These are phyloP conservation scores for Anhinga anhinga DNA, from an alignment of 2,113 vertebrate genomes.

Conservation along the genomic window DNA sequence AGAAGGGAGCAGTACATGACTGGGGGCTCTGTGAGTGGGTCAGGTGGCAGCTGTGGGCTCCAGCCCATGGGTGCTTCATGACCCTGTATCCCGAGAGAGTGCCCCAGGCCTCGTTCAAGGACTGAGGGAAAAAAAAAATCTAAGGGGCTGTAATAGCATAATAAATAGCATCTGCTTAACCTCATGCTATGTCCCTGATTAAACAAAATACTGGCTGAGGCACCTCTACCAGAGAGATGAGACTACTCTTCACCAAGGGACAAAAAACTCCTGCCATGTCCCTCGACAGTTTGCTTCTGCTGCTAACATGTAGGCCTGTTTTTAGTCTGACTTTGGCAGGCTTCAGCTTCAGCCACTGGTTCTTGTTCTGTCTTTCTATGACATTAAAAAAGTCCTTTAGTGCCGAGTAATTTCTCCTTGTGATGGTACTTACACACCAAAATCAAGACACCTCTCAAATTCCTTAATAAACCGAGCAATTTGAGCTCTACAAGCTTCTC, in stretches of 20 bases:
- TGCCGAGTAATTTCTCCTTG: background rate
- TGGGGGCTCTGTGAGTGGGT: background rate
- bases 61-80: background rate
- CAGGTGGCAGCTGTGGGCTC: background rate
- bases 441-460: background rate
- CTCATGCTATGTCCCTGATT: background rate
- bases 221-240: background rate
- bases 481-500: background rate
- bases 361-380: background rate
- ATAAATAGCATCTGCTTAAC: background rate
- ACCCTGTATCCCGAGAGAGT: rapidly evolving
- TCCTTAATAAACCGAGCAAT: background rate
- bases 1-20: background rate
- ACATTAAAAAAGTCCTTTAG: background rate
- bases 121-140: background rate
- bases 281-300: background rate
- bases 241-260: background rate
- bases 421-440: background rate
- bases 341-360: background rate
- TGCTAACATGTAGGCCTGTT: rapidly evolving
- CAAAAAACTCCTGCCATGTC: background rate
- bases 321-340: background rate
- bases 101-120: background rate
- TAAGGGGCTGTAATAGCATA: background rate
- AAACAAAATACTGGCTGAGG: background rate